phyloP scores from a whole-genome alignment of 2,113 vertebrate genomes.

The Scatophagus argus region DNA sequence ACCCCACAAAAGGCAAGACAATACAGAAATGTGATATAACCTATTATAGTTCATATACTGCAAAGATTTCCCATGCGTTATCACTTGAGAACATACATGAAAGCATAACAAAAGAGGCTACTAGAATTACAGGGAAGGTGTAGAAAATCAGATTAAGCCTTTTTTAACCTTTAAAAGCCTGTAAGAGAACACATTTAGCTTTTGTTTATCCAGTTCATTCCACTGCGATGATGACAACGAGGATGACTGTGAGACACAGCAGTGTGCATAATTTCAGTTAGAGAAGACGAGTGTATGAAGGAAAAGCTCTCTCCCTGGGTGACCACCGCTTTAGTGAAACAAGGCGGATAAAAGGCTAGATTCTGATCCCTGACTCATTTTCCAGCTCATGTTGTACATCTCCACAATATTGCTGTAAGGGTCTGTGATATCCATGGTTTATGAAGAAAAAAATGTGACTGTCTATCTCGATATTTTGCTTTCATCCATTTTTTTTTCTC shows the following conservation, averaged over 20 bases:
- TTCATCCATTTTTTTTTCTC: conserved; percentile 8
- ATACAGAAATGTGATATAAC: conserved; percentile 14
- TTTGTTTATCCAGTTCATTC: conserved; percentile 35
- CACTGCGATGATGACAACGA: conserved; percentile 11
- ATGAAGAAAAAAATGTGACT: conserved; percentile 44
- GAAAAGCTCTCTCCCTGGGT: conserved; percentile 68
- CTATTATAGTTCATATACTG: neutral
- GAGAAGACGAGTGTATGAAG: conserved; percentile 51
- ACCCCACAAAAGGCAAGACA: conserved; percentile 35
- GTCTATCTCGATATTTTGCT: conserved; percentile 45
- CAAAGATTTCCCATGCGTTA: neutral
- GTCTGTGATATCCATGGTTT: conserved; percentile 66
- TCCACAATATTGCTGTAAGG: conserved; percentile 72
- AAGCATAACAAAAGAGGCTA: neutral
- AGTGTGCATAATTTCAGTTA: conserved; percentile 57
- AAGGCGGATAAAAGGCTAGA: conserved; percentile 79
- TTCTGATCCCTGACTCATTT: conserved; percentile 79
- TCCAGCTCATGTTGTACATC: conserved; percentile 68
- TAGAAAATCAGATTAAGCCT: conserved; percentile 25
- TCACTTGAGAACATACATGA: neutral
- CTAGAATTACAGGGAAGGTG: conserved; percentile 11
- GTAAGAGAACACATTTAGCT: neutral
- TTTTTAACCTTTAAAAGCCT: conserved; percentile 30
- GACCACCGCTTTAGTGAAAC: conserved; percentile 78
- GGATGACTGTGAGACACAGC: conserved; percentile 47